These are phyloP conservation scores for Heliconius eleuchia DNA, from an alignment of 1,140 invertebrate species.

Conservation along the genomic window DNA sequence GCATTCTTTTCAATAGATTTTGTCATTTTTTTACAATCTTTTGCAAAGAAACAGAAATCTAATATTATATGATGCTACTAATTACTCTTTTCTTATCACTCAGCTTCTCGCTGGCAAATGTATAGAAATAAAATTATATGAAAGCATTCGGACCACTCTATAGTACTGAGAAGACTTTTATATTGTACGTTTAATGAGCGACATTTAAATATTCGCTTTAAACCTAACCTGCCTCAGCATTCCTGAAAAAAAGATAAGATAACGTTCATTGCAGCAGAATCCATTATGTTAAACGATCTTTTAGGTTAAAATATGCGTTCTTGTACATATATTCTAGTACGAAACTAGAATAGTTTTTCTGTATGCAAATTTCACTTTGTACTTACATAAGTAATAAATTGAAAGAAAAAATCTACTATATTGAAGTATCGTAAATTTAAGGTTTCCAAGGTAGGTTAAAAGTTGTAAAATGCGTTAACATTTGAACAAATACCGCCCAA, in stretches of 20 bases:
- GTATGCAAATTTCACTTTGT: not conserved
- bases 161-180: slow-evolving; percentile 25
- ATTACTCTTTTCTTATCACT: not conserved
- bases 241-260: slow-evolving; percentile 27
- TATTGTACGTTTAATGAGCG: slow-evolving; percentile 31
- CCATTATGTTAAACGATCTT: slow-evolving; percentile 11
- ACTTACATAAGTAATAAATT: not conserved
- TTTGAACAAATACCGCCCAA: no score
- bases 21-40: not conserved
- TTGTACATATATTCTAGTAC: slow-evolving; percentile 2
- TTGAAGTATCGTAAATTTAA: no score
- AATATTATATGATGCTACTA: not conserved
- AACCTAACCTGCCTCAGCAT: slow-evolving; percentile 22
- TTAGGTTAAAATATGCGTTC: slow-evolving; percentile 15
- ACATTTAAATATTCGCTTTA: slow-evolving; percentile 34
- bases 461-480: not conserved
- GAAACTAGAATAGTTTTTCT: not conserved
- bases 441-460: not conserved
- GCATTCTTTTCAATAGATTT: no score
- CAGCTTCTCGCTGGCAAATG: not conserved
- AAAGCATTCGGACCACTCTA: slow-evolving; percentile 4
- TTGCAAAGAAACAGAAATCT: not conserved
- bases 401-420: not conserved
- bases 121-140: slow-evolving; percentile 14
- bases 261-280: slow-evolving; percentile 19